Evolutionary conservation across 2,113 vertebrate genomes (phyloP), one percentile per base, ranked within the genome.

Genomic region (Rhadina sibilatrix): DNA sequence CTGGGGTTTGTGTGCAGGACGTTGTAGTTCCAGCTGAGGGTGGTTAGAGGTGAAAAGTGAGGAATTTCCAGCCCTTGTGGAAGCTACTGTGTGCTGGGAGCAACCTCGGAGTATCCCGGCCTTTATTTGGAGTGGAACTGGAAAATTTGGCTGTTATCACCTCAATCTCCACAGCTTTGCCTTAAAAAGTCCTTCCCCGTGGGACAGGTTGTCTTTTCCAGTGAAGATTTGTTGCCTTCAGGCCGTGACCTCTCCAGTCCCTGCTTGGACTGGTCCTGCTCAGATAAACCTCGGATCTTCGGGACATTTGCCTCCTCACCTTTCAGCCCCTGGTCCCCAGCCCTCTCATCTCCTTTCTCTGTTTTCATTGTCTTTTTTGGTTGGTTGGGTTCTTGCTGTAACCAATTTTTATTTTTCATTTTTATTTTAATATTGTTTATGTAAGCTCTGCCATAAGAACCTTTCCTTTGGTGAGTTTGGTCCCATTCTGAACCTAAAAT

Each of bases 11-110:
- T 54, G 64, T 76, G 65, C 79, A 24, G 66, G 20, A 42, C 2
- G 24, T 17, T 79, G 91, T 63, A 57, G 90, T 27, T 93, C 90
- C 84, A 93, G 80, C 77, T 69, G 80, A 81, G 83, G 65, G 89
- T 90, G 72, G 24, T 20, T 20, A 4, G 54, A 68, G 89, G 82
- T 69, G 89, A 69, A 52, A 35, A 93, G 31, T 20, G 59, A 70
- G 50, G 50, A 66, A 31, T 63, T 61, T 22, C 57, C 88, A 81
- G 54, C 52, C 17, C 71, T 35, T 10, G 0, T 40, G 83, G 70
- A 64, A 46, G 27, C 38, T 53, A 28, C 47, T 11, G 12, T 1
- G 14, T 6, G 1, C 57, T 38, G 53, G 4, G 1, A 57, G 53
- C 79, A 31, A 2, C 61, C 54, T 12, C 7, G 3, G 37, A 84